Conservation (phyloP, 2,113 vertebrate genomes). For the Amia ocellicauda region DNA sequence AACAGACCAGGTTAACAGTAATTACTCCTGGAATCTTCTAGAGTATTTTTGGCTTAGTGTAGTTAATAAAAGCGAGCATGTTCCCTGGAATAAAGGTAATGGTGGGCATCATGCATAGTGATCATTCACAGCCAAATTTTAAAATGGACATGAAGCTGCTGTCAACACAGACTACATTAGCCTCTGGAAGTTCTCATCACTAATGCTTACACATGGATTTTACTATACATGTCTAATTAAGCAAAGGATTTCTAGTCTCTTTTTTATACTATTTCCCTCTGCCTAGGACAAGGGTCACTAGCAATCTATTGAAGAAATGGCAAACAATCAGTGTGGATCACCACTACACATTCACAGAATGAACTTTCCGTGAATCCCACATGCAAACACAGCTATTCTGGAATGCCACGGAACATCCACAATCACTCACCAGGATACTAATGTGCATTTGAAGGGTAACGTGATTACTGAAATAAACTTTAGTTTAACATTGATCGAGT, state of each 20-base stretch:
- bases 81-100: too few relatives aligned
- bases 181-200: neutral
- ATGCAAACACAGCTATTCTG: neutral
- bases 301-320: neutral
- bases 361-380: neutral
- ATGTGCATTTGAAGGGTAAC: too few relatives aligned
- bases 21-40: too few relatives aligned
- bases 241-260: neutral
- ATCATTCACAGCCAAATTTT: too few relatives aligned
- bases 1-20: too few relatives aligned
- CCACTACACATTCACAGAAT: neutral
- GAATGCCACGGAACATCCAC: too few relatives aligned
- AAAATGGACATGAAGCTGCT: constrained; percentile 3
- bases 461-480: too few relatives aligned
- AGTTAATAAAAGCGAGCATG: too few relatives aligned
- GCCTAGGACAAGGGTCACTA: neutral
- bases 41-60: too few relatives aligned
- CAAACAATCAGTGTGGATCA: neutral
- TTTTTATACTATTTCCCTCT: neutral
- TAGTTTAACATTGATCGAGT: too few relatives aligned
- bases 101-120: too few relatives aligned
- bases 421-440: too few relatives aligned
- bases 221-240: constrained; percentile 11
- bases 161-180: neutral
- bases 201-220: constrained; percentile 3